These are phyloP conservation scores for Caenorhabditis panamensis DNA, from an alignment of 2,888 invertebrate genomes.

Conservation along the genomic window DNA sequence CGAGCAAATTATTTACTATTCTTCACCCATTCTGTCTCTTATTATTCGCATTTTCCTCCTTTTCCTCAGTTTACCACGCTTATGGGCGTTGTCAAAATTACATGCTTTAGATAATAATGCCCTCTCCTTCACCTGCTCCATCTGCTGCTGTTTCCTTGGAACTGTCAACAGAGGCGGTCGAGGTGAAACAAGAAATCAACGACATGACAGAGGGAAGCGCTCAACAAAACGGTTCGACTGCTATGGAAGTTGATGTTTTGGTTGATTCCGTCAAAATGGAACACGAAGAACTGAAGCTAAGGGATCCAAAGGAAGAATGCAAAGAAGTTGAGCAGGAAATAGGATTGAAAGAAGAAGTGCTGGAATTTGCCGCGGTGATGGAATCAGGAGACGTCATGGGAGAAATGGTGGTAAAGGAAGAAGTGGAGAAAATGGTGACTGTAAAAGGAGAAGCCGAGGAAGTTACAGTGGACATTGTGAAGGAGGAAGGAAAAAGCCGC, in stretches of 20 bases:
- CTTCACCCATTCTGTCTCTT: not conserved
- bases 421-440: too few relatives aligned
- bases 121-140: not conserved
- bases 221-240: not conserved
- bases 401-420: too few relatives aligned
- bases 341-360: too few relatives aligned
- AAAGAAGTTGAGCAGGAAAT: too few relatives aligned
- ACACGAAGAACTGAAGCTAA: not conserved
- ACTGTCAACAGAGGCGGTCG: not conserved
- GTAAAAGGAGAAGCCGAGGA: not conserved
- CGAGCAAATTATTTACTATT: not conserved
- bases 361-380: too few relatives aligned
- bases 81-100: not conserved
- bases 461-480: not conserved
- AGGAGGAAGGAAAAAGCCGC: not conserved
- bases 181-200: not conserved
- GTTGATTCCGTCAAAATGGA: not conserved
- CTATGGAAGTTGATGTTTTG: not conserved
- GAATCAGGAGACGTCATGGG: too few relatives aligned
- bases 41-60: not conserved
- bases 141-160: not conserved
- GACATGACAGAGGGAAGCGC: not conserved
- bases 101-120: not conserved
- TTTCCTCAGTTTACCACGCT: not conserved
- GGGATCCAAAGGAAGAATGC: too few relatives aligned